Evolutionary conservation across 1,140 invertebrate genomes (phyloP).

Genomic region (Dendrolimus punctatus): DNA sequence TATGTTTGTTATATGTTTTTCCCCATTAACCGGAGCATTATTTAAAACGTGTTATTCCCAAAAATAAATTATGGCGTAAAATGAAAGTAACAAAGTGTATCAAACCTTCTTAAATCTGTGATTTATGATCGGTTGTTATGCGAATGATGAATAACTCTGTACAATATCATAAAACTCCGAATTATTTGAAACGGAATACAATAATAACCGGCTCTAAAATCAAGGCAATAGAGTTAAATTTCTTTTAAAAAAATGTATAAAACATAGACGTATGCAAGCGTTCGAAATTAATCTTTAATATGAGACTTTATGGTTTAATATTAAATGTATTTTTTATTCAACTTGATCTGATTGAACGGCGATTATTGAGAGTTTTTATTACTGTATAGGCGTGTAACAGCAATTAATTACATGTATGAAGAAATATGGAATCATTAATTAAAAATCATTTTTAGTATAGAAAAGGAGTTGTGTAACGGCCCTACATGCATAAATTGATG

Average conservation of each 20-base stretch:
- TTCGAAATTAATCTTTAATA: too few relatives aligned
- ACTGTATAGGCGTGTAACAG: constrained; percentile 21
- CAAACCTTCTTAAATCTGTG: constrained; percentile 20
- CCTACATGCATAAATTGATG: background rate
- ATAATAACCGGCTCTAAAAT: constrained; percentile 1
- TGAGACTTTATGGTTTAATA: too few relatives aligned
- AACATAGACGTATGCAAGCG: too few relatives aligned
- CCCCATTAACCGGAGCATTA: too few relatives aligned
- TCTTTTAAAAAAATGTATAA: too few relatives aligned
- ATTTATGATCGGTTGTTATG: constrained; percentile 30
- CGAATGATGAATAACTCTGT: constrained; percentile 25
- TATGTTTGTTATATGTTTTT: too few relatives aligned
- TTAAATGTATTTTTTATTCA: too few relatives aligned
- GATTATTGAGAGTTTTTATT: constrained; percentile 16
- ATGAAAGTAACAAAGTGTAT: constrained; percentile 14
- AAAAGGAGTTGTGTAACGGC: constrained; percentile 1
- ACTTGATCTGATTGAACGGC: too few relatives aligned
- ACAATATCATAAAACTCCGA: constrained; percentile 5
- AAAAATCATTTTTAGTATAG: constrained; percentile 14
- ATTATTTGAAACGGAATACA: background rate
- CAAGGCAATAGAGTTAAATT: too few relatives aligned
- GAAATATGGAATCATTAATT: constrained; percentile 22
- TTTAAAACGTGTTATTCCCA: too few relatives aligned
- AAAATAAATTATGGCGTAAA: background rate
- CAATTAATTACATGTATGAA: constrained; percentile 25